A percentile compares a stretch with the other conserved stretches of the same genome.
Evolutionary conservation across 2,888 invertebrate genomes (phyloP).

Genomic region (Eupithecia subfuscata): DNA sequence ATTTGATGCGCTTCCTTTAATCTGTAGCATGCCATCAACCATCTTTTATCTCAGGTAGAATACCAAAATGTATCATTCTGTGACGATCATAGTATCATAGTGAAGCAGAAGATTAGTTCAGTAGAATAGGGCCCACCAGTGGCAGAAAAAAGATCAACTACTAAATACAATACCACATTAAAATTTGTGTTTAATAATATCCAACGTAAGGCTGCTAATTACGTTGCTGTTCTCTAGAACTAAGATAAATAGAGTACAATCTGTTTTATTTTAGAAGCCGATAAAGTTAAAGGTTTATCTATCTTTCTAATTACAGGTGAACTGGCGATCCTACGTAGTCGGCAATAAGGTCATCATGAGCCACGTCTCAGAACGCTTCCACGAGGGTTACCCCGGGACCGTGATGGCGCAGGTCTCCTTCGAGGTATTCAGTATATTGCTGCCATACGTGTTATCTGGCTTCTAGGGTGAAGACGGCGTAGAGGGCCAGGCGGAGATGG

Average conservation of each 20-base stretch:
- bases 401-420: conserved; percentile 89
- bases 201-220: too few relatives aligned
- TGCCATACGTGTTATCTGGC: not conserved
- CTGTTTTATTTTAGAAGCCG: not conserved
- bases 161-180: too few relatives aligned
- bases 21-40: too few relatives aligned
- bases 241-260: not conserved
- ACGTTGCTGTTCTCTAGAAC: too few relatives aligned
- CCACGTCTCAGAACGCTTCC: conserved; percentile 90
- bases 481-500: not conserved
- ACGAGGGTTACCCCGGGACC: conserved; percentile 96
- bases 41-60: too few relatives aligned
- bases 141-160: too few relatives aligned
- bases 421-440: conserved; percentile 54
- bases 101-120: too few relatives aligned
- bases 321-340: conserved; percentile 87
- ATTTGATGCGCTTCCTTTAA: too few relatives aligned
- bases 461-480: not conserved
- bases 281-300: not conserved
- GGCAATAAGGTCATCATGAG: conserved; percentile 88
- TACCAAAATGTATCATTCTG: too few relatives aligned
- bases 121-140: too few relatives aligned
- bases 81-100: too few relatives aligned
- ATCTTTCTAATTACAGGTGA: conserved; percentile 66
- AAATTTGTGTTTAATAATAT: too few relatives aligned